Evolutionary conservation across 2,113 vertebrate species (phyloP).

Genomic region (Egretta garzetta): DNA sequence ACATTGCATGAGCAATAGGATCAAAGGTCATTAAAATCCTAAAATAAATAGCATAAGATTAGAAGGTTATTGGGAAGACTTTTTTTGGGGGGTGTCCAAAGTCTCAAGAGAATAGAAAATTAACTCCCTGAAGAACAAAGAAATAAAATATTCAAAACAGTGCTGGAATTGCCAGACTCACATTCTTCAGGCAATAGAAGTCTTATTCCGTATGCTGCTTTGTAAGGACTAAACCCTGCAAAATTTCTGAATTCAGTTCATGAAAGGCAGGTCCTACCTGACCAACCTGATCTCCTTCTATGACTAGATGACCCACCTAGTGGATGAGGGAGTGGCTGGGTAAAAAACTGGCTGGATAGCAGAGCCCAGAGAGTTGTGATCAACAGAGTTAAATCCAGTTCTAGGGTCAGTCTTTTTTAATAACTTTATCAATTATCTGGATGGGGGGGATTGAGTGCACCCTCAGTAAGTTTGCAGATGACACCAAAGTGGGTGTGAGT

Average conservation of each 20-base stretch:
- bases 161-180: not conserved
- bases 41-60: not conserved
- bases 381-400: too few relatives aligned
- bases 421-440: too few relatives aligned
- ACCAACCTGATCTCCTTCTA: too few relatives aligned
- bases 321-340: too few relatives aligned
- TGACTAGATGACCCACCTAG: too few relatives aligned
- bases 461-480: too few relatives aligned
- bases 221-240: not conserved
- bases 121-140: not conserved
- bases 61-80: not conserved
- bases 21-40: not conserved
- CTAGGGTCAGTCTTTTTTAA: too few relatives aligned
- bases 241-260: not conserved
- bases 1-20: not conserved
- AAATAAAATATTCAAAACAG: not conserved
- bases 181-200: not conserved
- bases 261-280: too few relatives aligned
- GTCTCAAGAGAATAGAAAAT: conserved; percentile 9
- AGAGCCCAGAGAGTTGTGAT: too few relatives aligned
- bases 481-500: too few relatives aligned
- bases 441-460: too few relatives aligned
- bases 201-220: not conserved
- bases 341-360: too few relatives aligned
- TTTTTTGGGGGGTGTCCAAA: not conserved